Evolutionary conservation across 2,888 invertebrate genomes (phyloP).

Genomic region (Anarsia innoxiella): DNA sequence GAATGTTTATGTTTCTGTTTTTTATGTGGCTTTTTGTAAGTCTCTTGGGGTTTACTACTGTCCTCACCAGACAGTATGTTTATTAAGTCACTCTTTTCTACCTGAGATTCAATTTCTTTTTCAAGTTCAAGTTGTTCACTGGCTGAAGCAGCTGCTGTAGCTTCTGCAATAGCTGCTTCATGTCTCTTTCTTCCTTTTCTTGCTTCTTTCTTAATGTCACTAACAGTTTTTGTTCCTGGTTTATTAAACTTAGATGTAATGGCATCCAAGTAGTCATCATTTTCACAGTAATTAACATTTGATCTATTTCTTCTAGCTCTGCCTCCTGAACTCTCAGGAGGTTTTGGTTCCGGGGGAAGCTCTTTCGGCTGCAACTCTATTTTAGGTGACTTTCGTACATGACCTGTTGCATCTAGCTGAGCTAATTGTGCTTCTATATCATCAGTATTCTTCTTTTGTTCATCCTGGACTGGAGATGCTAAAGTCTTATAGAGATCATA

Average conservation of each 20-base stretch:
- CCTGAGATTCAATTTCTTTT: conserved; percentile 37
- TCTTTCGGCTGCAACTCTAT: conserved; percentile 50
- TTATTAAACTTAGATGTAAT: conserved; percentile 57
- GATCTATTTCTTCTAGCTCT: conserved; percentile 64
- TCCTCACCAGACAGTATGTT: conserved; percentile 49
- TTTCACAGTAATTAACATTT: conserved; percentile 73
- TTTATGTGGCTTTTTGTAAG: conserved; percentile 26
- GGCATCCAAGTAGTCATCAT: conserved; percentile 70
- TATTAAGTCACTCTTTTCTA: conserved; percentile 50
- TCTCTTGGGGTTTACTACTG: conserved; percentile 28
- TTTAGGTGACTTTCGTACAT: conserved; percentile 40
- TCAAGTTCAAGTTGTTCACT: conserved; percentile 33
- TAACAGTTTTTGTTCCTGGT: conserved; percentile 51
- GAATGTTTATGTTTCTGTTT: conserved; percentile 54
- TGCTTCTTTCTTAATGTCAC: conserved; percentile 59
- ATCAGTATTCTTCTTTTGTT: conserved; percentile 39
- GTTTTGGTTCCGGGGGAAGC: conserved; percentile 58
- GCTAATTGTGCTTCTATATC: conserved; percentile 57
- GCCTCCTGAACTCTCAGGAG: conserved; percentile 49
- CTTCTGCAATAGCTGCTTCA: conserved; percentile 25
- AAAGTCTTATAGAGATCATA: conserved; percentile 71
- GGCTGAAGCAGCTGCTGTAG: conserved; percentile 26
- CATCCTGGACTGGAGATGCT: conserved; percentile 62
- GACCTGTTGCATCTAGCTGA: conserved; percentile 45
- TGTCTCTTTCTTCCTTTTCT: conserved; percentile 55